These are phyloP conservation scores for Gadopsis bispinosus DNA, from an alignment of 2,797 vertebrate species.

Conservation along the genomic window DNA sequence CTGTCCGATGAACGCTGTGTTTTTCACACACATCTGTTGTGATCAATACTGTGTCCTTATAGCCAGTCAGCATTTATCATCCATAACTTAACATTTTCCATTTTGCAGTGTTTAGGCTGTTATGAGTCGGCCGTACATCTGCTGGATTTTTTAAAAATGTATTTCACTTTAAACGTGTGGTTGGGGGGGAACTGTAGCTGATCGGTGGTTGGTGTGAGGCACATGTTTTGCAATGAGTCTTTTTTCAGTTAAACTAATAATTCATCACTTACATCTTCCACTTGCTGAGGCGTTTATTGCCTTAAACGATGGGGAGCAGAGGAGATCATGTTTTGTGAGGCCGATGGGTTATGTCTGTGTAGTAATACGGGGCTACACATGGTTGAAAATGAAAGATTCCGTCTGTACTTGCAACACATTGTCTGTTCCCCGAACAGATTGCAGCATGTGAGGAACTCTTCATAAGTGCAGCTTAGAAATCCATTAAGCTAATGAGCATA, in stretches of 20 bases:
- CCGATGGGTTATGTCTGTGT: background rate
- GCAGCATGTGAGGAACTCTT: constrained; percentile 9
- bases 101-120: constrained; percentile 4
- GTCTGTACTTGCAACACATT: background rate
- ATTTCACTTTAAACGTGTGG: constrained; percentile 9
- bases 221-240: constrained; percentile 1
- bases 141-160: background rate
- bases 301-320: background rate
- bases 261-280: background rate
- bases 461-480: constrained; percentile 31
- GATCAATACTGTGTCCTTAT: background rate
- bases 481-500: constrained; percentile 22
- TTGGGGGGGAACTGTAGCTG: background rate
- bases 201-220: background rate
- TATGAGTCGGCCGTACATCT: constrained; percentile 35
- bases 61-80: background rate
- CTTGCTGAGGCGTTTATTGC: background rate
- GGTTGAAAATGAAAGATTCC: background rate
- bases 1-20: background rate
- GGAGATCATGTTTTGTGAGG: background rate
- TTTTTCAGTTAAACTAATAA: background rate
- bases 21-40: background rate
- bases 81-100: background rate
- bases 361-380: background rate
- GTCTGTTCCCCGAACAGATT: constrained; percentile 33